phyloP scores from a whole-genome alignment of 1,140 invertebrate genomes.

The Pomacea maculata region DNA sequence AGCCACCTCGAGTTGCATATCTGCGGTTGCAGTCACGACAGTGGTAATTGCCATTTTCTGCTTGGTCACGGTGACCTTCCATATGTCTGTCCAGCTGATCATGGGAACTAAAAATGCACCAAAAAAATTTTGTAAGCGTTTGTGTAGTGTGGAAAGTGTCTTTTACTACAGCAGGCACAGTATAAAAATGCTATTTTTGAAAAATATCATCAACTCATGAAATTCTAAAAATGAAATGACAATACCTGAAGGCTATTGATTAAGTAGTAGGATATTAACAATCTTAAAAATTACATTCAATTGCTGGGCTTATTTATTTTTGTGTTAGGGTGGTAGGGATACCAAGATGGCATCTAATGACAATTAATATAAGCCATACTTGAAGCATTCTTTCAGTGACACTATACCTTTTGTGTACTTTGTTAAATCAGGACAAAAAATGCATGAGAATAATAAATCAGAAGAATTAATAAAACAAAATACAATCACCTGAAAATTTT shows the following conservation, averaged over 20 bases:
- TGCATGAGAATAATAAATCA: neutral
- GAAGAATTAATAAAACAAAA: too few relatives aligned
- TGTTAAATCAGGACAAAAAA: neutral
- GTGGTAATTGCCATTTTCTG: slow-evolving; percentile 6
- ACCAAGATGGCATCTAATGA: neutral
- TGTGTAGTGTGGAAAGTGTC: too few relatives aligned
- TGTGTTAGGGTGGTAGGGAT: too few relatives aligned
- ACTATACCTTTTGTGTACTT: neutral
- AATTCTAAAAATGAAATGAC: neutral
- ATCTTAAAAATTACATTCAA: neutral
- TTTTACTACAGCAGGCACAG: too few relatives aligned
- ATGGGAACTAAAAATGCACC: slow-evolving; percentile 5
- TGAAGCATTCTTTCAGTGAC: neutral
- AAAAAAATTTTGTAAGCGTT: too few relatives aligned
- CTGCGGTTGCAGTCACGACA: slow-evolving; percentile 29
- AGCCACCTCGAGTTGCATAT: slow-evolving; percentile 29
- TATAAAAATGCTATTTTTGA: too few relatives aligned
- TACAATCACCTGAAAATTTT: slow-evolving; percentile 4
- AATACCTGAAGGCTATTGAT: neutral
- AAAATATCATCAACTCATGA: too few relatives aligned
- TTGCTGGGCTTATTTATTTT: neutral
- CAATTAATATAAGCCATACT: neutral
- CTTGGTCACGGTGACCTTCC: slow-evolving; percentile 19
- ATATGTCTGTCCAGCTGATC: slow-evolving; percentile 26
- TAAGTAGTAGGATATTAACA: neutral